Evolutionary conservation across 2,113 vertebrate genomes (phyloP).

Genomic region (Ophiodon elongatus): DNA sequence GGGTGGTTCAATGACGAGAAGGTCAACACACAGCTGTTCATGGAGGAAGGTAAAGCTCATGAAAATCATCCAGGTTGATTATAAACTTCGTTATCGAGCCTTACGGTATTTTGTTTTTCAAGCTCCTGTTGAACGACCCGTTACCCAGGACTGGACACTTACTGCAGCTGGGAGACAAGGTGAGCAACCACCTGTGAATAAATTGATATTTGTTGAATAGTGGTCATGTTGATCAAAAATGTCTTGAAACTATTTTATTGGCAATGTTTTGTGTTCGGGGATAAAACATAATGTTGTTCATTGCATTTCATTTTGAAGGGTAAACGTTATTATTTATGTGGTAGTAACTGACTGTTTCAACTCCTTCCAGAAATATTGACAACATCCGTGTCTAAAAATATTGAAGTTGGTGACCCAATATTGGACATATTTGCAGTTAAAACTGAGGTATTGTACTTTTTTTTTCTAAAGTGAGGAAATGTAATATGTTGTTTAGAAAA

Average conservation of each 20-base stretch:
- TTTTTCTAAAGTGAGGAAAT: not conserved
- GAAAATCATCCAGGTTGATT: not conserved
- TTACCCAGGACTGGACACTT: not conserved
- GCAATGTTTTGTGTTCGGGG: not conserved
- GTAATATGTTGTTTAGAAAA: not conserved
- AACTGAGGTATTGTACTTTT: constrained; percentile 27
- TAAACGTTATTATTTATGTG: not conserved
- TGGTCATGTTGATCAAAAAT: not conserved
- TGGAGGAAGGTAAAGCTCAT: constrained; percentile 55
- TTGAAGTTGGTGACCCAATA: not conserved
- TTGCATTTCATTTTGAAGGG: too few species aligned
- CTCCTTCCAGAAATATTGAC: constrained; percentile 37
- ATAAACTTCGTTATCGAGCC: not conserved
- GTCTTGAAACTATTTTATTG: not conserved
- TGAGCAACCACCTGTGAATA: constrained; percentile 10
- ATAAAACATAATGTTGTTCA: not conserved
- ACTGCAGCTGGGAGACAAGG: not conserved
- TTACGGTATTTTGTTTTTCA: not conserved
- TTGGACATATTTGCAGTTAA: not conserved
- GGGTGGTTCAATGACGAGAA: constrained; percentile 86
- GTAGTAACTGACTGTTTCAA: not conserved
- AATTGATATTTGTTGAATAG: not conserved
- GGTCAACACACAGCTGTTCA: constrained; percentile 42
- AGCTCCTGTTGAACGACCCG: constrained; percentile 29
- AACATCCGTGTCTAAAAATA: not conserved